Conservation (phyloP, 2,113 vertebrate species). For the Vicugna pacos region DNA sequence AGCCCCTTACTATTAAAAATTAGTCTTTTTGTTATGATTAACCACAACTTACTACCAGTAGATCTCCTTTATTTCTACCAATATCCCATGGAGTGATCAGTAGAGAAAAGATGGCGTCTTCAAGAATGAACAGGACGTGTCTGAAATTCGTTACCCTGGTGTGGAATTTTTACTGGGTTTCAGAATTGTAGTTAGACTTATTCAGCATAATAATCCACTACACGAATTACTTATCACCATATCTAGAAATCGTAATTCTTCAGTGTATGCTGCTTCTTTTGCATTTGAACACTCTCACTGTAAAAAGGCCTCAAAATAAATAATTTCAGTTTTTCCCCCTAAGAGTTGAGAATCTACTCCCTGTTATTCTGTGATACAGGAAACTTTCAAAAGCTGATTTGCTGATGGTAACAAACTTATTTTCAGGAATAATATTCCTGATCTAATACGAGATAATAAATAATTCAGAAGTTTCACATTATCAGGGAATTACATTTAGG, state of each 20-base stretch:
- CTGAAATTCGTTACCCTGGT: not conserved
- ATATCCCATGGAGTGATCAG: not conserved
- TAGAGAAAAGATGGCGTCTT: not conserved
- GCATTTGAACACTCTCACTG: slow-evolving; percentile 67
- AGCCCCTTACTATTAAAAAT: not conserved
- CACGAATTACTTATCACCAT: not conserved
- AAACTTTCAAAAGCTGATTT: slow-evolving; percentile 87
- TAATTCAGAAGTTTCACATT: slow-evolving; percentile 89
- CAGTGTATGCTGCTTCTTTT: slow-evolving; percentile 76
- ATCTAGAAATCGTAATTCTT: slow-evolving; percentile 70
- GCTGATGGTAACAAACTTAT: slow-evolving; percentile 87
- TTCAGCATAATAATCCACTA: not conserved
- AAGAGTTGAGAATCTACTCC: slow-evolving; percentile 79
- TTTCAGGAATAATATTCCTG: slow-evolving; percentile 88
- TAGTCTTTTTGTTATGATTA: not conserved
- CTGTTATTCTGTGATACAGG: slow-evolving; percentile 81
- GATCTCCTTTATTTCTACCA: not conserved
- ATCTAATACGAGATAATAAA: slow-evolving; percentile 89
- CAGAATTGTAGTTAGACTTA: not conserved
- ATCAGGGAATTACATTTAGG: slow-evolving; percentile 89
- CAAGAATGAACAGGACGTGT: not conserved
- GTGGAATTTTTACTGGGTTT: not conserved
- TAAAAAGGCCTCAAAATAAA: slow-evolving; percentile 78
- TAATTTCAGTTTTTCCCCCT: slow-evolving; percentile 61
- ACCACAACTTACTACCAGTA: not conserved